phyloP scores from a whole-genome alignment of 2,797 vertebrate species.

The Babyrousa celebensis region DNA sequence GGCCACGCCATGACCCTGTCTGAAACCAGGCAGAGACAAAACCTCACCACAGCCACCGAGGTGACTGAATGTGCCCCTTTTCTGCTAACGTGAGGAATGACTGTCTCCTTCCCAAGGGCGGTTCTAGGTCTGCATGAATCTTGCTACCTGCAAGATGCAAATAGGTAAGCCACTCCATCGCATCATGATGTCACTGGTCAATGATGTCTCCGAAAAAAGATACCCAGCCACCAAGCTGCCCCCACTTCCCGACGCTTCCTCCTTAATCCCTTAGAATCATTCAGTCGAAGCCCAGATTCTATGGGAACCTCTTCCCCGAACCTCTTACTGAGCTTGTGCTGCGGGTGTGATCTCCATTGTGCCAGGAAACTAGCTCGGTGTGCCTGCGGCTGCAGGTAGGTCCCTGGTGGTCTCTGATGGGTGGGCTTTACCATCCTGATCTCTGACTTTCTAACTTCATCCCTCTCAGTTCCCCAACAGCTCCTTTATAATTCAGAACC shows the following conservation, averaged over 20 bases:
- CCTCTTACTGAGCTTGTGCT: rapidly evolving
- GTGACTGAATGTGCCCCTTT: background rate
- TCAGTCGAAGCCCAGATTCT: background rate
- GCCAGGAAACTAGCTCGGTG: background rate
- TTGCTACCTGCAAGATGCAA: background rate
- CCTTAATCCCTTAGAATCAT: rapidly evolving
- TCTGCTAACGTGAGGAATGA: background rate
- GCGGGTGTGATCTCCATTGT: background rate
- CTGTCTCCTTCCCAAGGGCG: background rate
- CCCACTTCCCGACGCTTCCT: background rate
- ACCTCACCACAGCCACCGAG: background rate
- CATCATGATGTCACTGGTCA: background rate
- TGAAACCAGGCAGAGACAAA: background rate
- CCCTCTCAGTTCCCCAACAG: background rate
- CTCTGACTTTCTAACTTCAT: background rate
- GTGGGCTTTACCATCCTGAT: too few relatives aligned
- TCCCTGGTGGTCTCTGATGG: background rate
- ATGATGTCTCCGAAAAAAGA: background rate
- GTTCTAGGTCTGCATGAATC: background rate
- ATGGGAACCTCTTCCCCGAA: too few relatives aligned
- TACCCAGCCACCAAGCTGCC: background rate
- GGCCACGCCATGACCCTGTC: rapidly evolving
- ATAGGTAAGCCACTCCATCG: background rate
- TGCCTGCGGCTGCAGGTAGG: background rate
- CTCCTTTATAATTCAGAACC: background rate